Evolutionary conservation across 1,140 invertebrate genomes (phyloP).

Genomic region (Cryptotermes secundus): DNA sequence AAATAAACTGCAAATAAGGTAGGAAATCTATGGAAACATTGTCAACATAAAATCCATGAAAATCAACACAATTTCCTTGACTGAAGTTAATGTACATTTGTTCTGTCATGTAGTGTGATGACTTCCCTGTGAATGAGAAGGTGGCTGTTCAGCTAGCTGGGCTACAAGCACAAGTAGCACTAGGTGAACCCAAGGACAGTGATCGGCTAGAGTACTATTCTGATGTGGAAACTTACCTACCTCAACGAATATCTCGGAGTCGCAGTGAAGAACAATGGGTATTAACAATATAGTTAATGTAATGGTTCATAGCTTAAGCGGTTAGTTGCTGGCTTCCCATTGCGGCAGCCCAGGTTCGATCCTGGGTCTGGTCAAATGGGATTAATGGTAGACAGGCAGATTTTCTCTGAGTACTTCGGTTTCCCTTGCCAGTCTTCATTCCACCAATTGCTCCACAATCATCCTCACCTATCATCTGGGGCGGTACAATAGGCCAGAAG

Average conservation of each 20-base stretch:
- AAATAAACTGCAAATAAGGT: neutral
- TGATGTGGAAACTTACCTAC: conserved; percentile 77
- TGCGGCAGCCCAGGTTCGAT: no score
- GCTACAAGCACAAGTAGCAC: conserved; percentile 87
- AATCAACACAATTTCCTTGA: neutral
- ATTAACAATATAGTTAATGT: conserved; percentile 39
- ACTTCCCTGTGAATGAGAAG: conserved; percentile 92
- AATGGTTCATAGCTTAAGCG: no score
- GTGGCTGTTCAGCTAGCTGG: conserved; percentile 91
- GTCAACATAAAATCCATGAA: neutral
- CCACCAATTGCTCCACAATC: no score
- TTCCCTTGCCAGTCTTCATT: no score
- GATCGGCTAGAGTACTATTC: conserved; percentile 72
- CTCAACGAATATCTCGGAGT: conserved; percentile 71
- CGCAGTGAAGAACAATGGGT: conserved; percentile 77
- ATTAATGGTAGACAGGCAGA: no score
- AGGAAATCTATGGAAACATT: neutral
- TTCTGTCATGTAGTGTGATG: conserved; percentile 71
- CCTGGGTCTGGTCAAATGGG: no score
- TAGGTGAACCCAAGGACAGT: conserved; percentile 80
- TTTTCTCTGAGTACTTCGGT: no score
- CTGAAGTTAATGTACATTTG: neutral
- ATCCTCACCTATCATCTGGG: no score
- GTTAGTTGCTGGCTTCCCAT: no score
- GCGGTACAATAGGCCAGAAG: no score